Conservation (phyloP, 2,888 invertebrate species). For the Cremastinae sp. region DNA sequence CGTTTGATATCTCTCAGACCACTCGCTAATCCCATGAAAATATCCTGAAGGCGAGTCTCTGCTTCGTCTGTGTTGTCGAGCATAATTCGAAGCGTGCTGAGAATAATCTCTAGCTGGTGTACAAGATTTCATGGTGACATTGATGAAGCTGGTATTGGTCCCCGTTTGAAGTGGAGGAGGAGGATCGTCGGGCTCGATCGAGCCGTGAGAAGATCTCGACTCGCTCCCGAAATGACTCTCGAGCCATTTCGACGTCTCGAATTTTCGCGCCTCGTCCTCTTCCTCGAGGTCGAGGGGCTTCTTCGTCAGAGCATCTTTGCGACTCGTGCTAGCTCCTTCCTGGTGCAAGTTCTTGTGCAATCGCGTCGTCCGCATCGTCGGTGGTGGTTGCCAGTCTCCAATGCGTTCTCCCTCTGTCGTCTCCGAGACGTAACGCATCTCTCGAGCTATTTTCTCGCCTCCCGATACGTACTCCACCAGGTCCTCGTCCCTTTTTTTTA, state of each 20-base stretch:
- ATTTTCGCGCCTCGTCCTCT: slow-evolving; percentile 93
- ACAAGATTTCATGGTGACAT: slow-evolving; percentile 87
- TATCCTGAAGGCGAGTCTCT: slow-evolving; percentile 80
- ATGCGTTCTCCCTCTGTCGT: slow-evolving; percentile 89
- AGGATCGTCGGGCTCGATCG: slow-evolving; percentile 84
- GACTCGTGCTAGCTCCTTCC: slow-evolving; percentile 81
- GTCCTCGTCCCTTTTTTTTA: slow-evolving; percentile 89
- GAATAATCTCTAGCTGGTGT: slow-evolving; percentile 67
- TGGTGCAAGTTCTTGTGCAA: slow-evolving; percentile 72
- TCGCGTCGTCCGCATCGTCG: slow-evolving; percentile 72
- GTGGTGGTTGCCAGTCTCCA: slow-evolving; percentile 79
- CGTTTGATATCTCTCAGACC: slow-evolving; percentile 84
- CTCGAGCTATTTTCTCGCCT: slow-evolving; percentile 89
- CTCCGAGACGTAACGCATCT: slow-evolving; percentile 90
- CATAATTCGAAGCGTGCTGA: slow-evolving; percentile 53
- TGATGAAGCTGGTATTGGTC: slow-evolving; percentile 88
- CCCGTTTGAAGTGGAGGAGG: slow-evolving; percentile 82
- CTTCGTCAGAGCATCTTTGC: slow-evolving; percentile 91
- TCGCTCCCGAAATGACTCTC: slow-evolving; percentile 95
- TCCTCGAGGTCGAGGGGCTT: slow-evolving; percentile 92
- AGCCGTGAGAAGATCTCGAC: slow-evolving; percentile 88
- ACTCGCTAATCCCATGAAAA: slow-evolving; percentile 89
- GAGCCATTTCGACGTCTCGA: slow-evolving; percentile 94
- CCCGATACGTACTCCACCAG: slow-evolving; percentile 91
- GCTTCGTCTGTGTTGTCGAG: slow-evolving; percentile 74